Percentiles rank a stretch among this genome's conserved stretches.
These are phyloP conservation scores for Hippopotamus amphibius DNA, from an alignment of 2,113 vertebrate genomes.

Conservation along the genomic window DNA sequence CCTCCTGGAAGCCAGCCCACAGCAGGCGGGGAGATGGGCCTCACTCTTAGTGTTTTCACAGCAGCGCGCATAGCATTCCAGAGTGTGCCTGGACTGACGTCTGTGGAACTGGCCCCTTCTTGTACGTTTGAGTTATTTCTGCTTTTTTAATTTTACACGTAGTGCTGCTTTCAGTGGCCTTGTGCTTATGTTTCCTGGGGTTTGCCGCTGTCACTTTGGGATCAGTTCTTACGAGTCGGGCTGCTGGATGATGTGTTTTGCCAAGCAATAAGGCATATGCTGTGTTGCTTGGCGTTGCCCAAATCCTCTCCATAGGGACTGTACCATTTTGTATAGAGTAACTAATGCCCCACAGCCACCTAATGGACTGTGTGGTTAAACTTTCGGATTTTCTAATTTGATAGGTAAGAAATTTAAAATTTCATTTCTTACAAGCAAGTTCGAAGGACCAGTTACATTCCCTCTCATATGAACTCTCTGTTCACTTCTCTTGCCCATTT, in stretches of 20 bases:
- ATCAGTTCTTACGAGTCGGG: neutral
- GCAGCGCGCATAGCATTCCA: accelerated
- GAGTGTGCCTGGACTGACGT: neutral
- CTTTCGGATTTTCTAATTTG: neutral
- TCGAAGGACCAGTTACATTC: neutral
- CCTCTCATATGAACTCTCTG: neutral
- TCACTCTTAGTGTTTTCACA: too few relatives aligned
- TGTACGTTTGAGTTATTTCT: neutral
- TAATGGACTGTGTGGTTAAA: neutral
- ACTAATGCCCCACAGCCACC: neutral
- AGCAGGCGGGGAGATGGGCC: accelerated
- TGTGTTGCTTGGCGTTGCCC: accelerated
- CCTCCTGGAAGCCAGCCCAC: neutral
- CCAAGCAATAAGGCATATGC: neutral
- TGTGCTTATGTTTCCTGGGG: neutral
- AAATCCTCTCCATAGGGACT: accelerated
- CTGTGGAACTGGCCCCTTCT: neutral
- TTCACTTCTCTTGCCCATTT: neutral
- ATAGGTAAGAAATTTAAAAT: neutral
- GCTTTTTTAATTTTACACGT: neutral
- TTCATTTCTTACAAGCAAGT: neutral
- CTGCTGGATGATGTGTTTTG: accelerated
- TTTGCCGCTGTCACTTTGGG: neutral
- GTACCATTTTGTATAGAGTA: accelerated
- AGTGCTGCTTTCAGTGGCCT: neutral